A percentile compares a stretch with the other conserved stretches of the same genome.
These are phyloP conservation scores for Irena cyanogastra DNA, from an alignment of 2,113 vertebrate species.

Conservation along the genomic window DNA sequence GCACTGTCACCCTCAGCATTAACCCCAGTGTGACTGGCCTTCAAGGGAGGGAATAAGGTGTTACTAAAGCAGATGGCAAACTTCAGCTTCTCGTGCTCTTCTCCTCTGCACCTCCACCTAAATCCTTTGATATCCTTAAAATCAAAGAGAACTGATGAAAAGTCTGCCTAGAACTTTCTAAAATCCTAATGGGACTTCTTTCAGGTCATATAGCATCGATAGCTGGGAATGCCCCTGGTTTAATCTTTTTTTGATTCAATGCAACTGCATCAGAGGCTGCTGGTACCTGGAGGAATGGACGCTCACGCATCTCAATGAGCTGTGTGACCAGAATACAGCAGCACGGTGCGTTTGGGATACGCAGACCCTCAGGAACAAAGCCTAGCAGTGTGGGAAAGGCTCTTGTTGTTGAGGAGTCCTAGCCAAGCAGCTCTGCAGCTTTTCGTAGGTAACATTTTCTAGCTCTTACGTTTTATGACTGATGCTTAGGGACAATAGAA, in stretches of 20 bases:
- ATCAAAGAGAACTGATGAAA: not conserved
- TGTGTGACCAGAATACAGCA: not conserved
- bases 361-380: not conserved
- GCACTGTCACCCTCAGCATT: not conserved
- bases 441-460: not conserved
- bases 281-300: not conserved
- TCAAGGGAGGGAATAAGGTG: not conserved
- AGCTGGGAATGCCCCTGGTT: not conserved
- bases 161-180: not conserved
- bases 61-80: not conserved
- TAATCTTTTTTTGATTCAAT: not conserved
- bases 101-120: not conserved
- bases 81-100: not conserved
- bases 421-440: not conserved
- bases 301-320: not conserved
- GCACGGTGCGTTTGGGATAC: rapidly evolving
- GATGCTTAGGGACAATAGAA: not conserved
- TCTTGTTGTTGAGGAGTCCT: not conserved
- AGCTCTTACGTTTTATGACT: not conserved
- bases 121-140: not conserved
- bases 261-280: not conserved
- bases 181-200: not conserved
- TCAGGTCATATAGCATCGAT: not conserved
- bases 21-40: not conserved
- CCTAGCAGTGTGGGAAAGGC: not conserved